Conservation (phyloP, 2,888 invertebrate genomes). For the Eupithecia subfuscata region DNA sequence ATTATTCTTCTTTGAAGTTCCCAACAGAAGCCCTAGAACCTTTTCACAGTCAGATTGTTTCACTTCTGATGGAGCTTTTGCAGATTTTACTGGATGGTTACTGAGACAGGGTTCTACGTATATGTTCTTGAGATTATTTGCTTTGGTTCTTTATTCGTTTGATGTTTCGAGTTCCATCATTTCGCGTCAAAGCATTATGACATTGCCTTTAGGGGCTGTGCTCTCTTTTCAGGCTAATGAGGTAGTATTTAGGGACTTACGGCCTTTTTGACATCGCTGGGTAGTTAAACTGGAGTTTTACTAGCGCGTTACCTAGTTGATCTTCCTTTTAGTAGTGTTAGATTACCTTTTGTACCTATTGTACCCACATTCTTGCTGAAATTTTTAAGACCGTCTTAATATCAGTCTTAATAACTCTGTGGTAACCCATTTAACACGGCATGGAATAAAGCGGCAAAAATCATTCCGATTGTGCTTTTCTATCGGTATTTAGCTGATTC, state of each 20-base stretch:
- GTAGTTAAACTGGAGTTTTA: neutral
- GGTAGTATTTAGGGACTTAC: neutral
- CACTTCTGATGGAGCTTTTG: constrained; percentile 4
- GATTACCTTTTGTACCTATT: neutral
- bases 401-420: no score
- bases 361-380: no score
- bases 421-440: no score
- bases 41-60: constrained; percentile 4
- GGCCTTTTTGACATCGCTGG: neutral
- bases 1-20: constrained; percentile 30
- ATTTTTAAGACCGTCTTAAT: no score
- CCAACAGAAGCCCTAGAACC: constrained; percentile 16
- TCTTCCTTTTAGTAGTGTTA: neutral
- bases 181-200: constrained; percentile 13
- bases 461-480: no score
- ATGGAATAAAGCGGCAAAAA: no score
- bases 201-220: neutral
- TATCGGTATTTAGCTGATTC: no score
- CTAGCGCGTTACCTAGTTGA: neutral
- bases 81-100: constrained; percentile 1
- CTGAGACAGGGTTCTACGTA: constrained; percentile 13
- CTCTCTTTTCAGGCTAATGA: constrained; percentile 12
- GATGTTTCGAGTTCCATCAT: constrained; percentile 18
- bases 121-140: constrained; percentile 19
- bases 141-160: constrained; percentile 24